Percentiles rank a stretch among this genome's conserved stretches.
phyloP scores from a whole-genome alignment of 1,140 invertebrate species.

The Diprion similis region DNA sequence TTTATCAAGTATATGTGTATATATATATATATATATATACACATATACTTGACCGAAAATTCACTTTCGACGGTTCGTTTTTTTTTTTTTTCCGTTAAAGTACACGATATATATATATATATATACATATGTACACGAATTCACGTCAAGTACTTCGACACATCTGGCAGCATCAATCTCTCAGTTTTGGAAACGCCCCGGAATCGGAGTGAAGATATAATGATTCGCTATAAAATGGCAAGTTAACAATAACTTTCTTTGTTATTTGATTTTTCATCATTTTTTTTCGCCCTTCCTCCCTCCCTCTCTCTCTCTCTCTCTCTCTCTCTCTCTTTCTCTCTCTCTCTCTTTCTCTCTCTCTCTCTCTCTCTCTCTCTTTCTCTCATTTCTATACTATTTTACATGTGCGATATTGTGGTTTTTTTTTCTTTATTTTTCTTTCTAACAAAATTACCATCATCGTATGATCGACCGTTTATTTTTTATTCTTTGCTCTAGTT shows the following conservation, averaged over 20 bases:
- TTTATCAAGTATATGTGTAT: too few species aligned
- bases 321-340: neutral
- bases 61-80: too few species aligned
- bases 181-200: neutral
- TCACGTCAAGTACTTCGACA: too few species aligned
- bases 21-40: too few species aligned
- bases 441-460: neutral
- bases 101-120: too few species aligned
- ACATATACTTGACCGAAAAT: too few species aligned
- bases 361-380: slow-evolving; percentile 1
- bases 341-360: neutral
- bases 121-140: too few species aligned
- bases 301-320: neutral
- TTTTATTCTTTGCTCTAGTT: too few species aligned
- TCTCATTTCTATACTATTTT: too few species aligned
- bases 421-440: neutral
- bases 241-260: neutral
- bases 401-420: neutral
- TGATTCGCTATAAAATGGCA: neutral
- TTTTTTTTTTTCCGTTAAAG: too few species aligned
- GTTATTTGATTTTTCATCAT: neutral
- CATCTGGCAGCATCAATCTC: too few species aligned
- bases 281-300: neutral
- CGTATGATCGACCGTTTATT: too few species aligned
- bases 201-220: neutral